A percentile compares a stretch with the other conserved stretches of the same genome.
Evolutionary conservation across 2,797 vertebrate genomes (phyloP).

Genomic region (Centropyge bicolor): DNA sequence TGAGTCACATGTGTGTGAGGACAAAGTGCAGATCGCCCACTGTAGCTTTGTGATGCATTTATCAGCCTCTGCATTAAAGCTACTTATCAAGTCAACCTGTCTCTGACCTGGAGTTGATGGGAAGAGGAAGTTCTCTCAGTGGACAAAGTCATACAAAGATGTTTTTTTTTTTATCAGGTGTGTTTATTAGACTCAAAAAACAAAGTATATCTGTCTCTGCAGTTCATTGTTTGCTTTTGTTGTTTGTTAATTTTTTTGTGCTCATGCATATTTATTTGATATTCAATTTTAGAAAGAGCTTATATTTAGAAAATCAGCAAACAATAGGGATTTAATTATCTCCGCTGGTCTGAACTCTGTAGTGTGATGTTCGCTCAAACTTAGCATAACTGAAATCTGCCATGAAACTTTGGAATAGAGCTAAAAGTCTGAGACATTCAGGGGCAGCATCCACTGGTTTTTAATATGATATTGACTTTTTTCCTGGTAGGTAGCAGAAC

Average conservation of each 20-base stretch:
- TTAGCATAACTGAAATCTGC: not conserved
- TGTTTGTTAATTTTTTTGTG: not conserved
- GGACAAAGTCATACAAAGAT: not conserved
- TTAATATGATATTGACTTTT: not conserved
- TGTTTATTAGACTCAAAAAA: too few relatives aligned
- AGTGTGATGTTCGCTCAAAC: not conserved
- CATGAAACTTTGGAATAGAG: not conserved
- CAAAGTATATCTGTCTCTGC: not conserved
- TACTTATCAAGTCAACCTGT: not conserved
- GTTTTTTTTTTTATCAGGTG: not conserved
- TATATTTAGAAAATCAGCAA: slow-evolving; percentile 38
- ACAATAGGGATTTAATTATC: slow-evolving; percentile 35
- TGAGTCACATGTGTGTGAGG: slow-evolving; percentile 32
- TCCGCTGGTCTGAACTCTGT: not conserved
- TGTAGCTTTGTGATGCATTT: not conserved
- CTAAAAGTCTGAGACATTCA: not conserved
- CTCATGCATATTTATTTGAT: slow-evolving; percentile 38
- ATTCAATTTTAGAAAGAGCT: slow-evolving; percentile 16
- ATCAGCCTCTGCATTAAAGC: not conserved
- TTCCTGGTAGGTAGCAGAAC: slow-evolving; percentile 1
- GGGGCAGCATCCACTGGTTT: not conserved
- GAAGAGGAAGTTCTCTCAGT: not conserved
- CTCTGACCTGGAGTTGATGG: not conserved
- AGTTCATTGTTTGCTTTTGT: not conserved
- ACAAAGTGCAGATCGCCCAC: not conserved